Percentiles rank a stretch among this genome's conserved stretches.
These are phyloP conservation scores for Paracanthobrama guichenoti DNA, from an alignment of 2,113 vertebrate species.

Conservation along the genomic window DNA sequence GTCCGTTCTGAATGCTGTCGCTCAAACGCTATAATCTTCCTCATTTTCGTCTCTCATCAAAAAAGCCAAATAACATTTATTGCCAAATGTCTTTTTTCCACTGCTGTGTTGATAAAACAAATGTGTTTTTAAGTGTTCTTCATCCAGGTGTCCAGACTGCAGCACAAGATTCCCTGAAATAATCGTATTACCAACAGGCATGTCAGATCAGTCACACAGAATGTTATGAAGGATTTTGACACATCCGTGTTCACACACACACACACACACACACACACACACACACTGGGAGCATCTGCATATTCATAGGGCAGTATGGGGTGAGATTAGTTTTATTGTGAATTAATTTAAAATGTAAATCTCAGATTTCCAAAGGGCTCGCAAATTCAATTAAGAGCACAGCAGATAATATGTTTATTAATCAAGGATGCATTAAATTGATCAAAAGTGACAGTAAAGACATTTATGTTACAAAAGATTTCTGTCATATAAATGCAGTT, in stretches of 20 bases:
- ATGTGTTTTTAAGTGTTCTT: slow-evolving; percentile 8
- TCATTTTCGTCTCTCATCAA: slow-evolving; percentile 67
- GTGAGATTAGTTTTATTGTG: slow-evolving; percentile 30
- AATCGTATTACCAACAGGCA: neutral
- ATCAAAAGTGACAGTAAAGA: too few relatives aligned
- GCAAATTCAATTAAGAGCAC: too few relatives aligned
- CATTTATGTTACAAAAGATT: too few relatives aligned
- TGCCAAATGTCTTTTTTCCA: slow-evolving; percentile 34
- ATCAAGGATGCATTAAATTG: too few relatives aligned
- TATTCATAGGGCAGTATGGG: slow-evolving; percentile 42
- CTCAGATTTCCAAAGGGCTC: neutral
- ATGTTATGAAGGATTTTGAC: slow-evolving; percentile 32
- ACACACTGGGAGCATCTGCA: slow-evolving; percentile 35
- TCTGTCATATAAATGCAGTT: too few relatives aligned
- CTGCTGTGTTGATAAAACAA: slow-evolving; percentile 21
- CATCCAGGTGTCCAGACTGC: slow-evolving; percentile 16
- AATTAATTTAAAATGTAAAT: slow-evolving; percentile 13
- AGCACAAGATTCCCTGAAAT: neutral
- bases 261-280: slow-evolving; percentile 30
- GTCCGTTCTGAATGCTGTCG: slow-evolving; percentile 68
- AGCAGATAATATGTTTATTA: too few relatives aligned
- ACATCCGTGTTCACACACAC: slow-evolving; percentile 35
- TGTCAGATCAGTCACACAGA: slow-evolving; percentile 1
- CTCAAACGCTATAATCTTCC: slow-evolving; percentile 73
- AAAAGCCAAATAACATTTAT: slow-evolving; percentile 66